phyloP scores from a whole-genome alignment of 1,140 invertebrate genomes.

The Euura saliciscinereae region DNA sequence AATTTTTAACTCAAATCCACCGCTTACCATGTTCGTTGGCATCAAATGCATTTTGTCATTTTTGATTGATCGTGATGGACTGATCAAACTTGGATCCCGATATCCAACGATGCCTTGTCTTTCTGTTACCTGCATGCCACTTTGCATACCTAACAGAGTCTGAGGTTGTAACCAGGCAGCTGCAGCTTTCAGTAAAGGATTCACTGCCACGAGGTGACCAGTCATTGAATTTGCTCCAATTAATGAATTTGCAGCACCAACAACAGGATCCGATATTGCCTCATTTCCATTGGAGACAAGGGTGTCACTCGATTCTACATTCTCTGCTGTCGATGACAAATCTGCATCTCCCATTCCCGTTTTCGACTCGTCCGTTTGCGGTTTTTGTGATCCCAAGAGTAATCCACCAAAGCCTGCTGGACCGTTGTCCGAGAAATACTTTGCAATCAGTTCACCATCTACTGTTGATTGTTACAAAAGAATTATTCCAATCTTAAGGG shows the following conservation, averaged over 20 bases:
- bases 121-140: neutral
- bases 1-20: too few species aligned
- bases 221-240: too few species aligned
- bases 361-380: neutral
- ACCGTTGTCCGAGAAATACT: constrained; percentile 44
- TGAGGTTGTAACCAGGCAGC: neutral
- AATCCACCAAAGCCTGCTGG: too few species aligned
- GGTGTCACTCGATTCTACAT: constrained; percentile 6
- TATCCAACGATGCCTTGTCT: neutral
- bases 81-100: too few species aligned
- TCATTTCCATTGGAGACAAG: constrained; percentile 11
- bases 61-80: too few species aligned
- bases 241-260: neutral
- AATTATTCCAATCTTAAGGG: too few species aligned
- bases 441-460: constrained; percentile 38
- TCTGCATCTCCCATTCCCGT: constrained; percentile 11
- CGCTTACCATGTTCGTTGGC: too few species aligned
- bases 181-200: neutral
- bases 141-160: neutral
- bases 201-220: too few species aligned
- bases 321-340: neutral
- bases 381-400: constrained; percentile 20
- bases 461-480: constrained; percentile 21
- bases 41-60: too few species aligned
- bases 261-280: neutral